These are phyloP conservation scores for Acleris literana DNA, from an alignment of 2,888 invertebrate genomes.

Conservation along the genomic window DNA sequence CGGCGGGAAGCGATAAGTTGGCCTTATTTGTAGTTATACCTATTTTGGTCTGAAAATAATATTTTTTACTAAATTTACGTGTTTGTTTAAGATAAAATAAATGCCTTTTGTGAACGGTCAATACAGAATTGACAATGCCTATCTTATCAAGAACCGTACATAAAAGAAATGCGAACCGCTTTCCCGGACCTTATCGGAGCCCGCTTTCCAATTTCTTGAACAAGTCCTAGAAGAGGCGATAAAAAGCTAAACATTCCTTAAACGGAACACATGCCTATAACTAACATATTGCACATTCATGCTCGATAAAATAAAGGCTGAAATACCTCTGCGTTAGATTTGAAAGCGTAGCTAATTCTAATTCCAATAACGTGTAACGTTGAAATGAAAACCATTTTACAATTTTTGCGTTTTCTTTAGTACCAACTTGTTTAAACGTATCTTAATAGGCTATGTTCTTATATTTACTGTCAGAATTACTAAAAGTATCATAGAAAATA, in stretches of 20 bases:
- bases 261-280: conserved; percentile 3
- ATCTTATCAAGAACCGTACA: conserved; percentile 23
- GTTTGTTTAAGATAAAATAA: conserved; percentile 22
- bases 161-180: conserved; percentile 49
- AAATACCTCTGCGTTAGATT: background rate
- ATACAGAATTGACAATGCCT: conserved; percentile 16
- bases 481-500: too few species aligned
- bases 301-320: background rate
- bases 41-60: background rate
- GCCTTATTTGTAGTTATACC: background rate
- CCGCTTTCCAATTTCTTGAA: conserved; percentile 52
- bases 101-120: background rate
- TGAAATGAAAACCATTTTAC: too few species aligned
- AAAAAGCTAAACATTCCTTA: conserved; percentile 21
- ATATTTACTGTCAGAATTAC: too few species aligned
- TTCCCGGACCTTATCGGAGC: conserved; percentile 51
- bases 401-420: too few species aligned
- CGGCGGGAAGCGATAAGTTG: too few species aligned
- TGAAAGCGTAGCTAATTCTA: too few species aligned
- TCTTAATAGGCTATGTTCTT: too few species aligned
- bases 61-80: conserved; percentile 1
- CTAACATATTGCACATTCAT: background rate
- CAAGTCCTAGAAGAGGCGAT: conserved; percentile 26
- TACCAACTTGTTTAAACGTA: too few species aligned
- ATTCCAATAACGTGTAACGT: too few species aligned